Conservation (phyloP, 2,113 vertebrate species). For the Leuciscus idus region DNA sequence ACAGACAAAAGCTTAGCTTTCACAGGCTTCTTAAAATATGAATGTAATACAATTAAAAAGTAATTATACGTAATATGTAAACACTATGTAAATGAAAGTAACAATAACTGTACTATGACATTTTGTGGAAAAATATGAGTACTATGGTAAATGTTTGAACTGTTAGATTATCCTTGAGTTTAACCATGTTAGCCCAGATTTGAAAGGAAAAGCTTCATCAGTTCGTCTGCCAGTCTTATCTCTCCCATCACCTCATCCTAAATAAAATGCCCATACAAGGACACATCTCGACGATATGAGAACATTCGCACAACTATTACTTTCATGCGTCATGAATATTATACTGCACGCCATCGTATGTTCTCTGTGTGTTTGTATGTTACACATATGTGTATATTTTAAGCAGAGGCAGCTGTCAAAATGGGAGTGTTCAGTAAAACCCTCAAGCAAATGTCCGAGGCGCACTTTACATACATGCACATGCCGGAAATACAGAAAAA, state of each 20-base stretch:
- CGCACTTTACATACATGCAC: slow-evolving; percentile 2
- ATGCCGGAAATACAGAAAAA: slow-evolving; percentile 25
- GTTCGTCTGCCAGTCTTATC: not conserved
- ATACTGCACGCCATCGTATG: not conserved
- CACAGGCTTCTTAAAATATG: not conserved
- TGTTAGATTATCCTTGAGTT: not conserved
- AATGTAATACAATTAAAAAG: not conserved
- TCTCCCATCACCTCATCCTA: not conserved
- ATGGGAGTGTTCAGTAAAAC: slow-evolving; percentile 17
- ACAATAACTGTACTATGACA: not conserved
- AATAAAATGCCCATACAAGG: slow-evolving; percentile 23
- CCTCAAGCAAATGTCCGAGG: slow-evolving; percentile 5
- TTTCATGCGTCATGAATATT: not conserved
- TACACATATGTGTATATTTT: not conserved
- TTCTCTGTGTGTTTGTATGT: not conserved
- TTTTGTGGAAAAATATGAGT: not conserved
- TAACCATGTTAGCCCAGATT: not conserved
- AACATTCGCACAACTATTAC: not conserved
- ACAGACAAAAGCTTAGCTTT: not conserved
- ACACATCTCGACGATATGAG: not conserved
- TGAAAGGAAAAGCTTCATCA: not conserved
- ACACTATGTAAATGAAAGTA: not conserved
- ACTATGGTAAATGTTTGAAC: not conserved
- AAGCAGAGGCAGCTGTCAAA: not conserved
- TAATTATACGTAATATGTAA: not conserved